Base-by-base conservation (phyloP, 2,888 invertebrate genomes). In the Xestoiulus laeticollis region DNA sequence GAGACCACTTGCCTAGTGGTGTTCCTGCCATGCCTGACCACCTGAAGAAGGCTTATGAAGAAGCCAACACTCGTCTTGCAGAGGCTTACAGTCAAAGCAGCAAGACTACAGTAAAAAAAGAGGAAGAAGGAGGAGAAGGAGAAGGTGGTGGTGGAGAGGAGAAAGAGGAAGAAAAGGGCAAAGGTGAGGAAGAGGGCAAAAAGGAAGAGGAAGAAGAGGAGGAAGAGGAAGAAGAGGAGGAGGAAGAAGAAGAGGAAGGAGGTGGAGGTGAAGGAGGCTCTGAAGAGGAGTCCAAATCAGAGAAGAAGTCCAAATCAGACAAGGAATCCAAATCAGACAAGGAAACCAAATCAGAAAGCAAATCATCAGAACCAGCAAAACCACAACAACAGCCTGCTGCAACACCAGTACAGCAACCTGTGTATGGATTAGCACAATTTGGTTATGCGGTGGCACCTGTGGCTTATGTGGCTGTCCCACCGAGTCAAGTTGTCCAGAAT, bases 1-100 rank as follows among this genome's bases (percentile, higher is more conserved):
- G 87, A 30, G 87, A 87, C 30, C 83, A 87, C 87, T 19, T 87
- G n/a, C 87, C 87, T 22, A 78, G 22, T 44, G 87, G 59, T 16
- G 87, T 85, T n/a, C 87, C 85, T 0, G 30, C 83, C 8, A 33
- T 87, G 33, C 87, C 87, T 30, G 84, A 87, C n/a, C n/a, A 85
- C 78, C 30, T 87, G n/a, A 44, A 43, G 32, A 59, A 87, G 22
- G 87, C 87, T n/a, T 87, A 87, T 33, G 32, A 85, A 26, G 87
- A 87, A 85, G 83, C 87, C 33, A 87, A 87, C 38, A 19, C 83
- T 10, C 38, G 87, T n/a, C 32, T 87, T 6, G 85, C 44, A 10
- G 84, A 85, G 48, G 87, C 87, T 30, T 85, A 87, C 85, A 38
- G 38, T 48, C 82, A 82, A 68, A 85, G 85, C 30, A 14, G 30